phyloP scores from a whole-genome alignment of 2,888 invertebrate genomes.

The Zaprionus lineosus region DNA sequence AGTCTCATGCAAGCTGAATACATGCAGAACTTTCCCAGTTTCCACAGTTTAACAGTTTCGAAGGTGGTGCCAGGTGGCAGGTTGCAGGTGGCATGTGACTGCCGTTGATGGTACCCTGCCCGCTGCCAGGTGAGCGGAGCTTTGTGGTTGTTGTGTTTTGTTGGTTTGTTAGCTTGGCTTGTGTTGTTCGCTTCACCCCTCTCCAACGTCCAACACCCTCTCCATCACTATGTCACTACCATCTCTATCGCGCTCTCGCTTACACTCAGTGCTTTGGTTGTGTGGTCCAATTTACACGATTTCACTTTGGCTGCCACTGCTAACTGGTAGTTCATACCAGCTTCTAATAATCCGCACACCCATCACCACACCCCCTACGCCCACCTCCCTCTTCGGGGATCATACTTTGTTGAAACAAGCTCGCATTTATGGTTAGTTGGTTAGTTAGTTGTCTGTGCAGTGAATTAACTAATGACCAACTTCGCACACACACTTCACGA shows the following conservation, averaged over 20 bases:
- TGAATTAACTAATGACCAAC: conserved; percentile 78
- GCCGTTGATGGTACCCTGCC: conserved; percentile 22
- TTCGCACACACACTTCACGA: conserved; percentile 27
- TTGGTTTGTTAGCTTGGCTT: neutral
- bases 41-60: conserved; percentile 5
- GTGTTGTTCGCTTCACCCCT: too few relatives aligned
- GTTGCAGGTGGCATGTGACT: too few relatives aligned
- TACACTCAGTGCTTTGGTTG: conserved; percentile 51
- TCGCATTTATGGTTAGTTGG: conserved; percentile 67
- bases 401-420: conserved; percentile 16
- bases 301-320: conserved; percentile 58
- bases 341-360: conserved; percentile 43
- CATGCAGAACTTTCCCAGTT: conserved; percentile 50
- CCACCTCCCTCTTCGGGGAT: neutral
- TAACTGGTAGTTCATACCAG: conserved; percentile 36
- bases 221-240: too few relatives aligned
- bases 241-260: too few relatives aligned
- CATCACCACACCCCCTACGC: neutral
- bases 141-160: conserved; percentile 45
- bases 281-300: conserved; percentile 79
- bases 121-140: conserved; percentile 14
- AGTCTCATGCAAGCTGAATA: conserved; percentile 32
- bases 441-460: conserved; percentile 59
- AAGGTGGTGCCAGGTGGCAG: conserved; percentile 29
- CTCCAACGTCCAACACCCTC: too few relatives aligned